Conservation (phyloP, 2,888 invertebrate genomes). For the Drymonia ruficornis region DNA sequence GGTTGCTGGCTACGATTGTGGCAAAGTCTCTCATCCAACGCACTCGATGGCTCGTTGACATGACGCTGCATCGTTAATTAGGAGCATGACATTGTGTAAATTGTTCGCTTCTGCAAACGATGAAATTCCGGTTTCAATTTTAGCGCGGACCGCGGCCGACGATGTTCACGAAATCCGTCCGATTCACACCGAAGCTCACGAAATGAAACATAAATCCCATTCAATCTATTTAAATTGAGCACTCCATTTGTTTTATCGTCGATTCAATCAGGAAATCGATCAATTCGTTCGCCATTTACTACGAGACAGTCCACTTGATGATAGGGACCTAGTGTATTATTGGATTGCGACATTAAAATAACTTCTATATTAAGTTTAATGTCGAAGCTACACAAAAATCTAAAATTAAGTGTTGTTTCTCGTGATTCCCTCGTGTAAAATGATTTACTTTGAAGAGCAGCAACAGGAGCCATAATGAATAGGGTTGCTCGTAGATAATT, state of each 20-base stretch:
- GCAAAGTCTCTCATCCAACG: no score
- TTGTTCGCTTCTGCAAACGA: conserved; percentile 43
- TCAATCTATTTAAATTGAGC: conserved; percentile 81
- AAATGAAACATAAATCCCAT: conserved; percentile 80
- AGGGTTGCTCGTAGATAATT: conserved; percentile 53
- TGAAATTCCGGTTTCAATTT: conserved; percentile 47
- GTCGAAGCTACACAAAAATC: neutral
- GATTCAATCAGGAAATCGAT: conserved; percentile 70
- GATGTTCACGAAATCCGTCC: conserved; percentile 41
- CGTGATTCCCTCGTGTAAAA: conserved; percentile 13
- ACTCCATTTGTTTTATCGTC: conserved; percentile 79
- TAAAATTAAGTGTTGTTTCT: no score
- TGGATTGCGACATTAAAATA: neutral
- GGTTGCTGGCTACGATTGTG: no score
- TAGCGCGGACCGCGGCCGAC: conserved; percentile 26
- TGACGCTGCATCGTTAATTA: conserved; percentile 44
- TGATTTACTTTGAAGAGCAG: conserved; percentile 7
- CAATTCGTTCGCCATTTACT: conserved; percentile 62
- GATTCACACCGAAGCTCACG: conserved; percentile 62
- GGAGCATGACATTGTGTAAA: conserved; percentile 48
- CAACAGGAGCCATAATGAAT: conserved; percentile 18
- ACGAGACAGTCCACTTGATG: conserved; percentile 35
- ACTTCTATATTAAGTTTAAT: neutral
- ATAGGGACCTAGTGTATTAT: neutral
- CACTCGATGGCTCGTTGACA: no score